phyloP scores from a whole-genome alignment of 1,140 invertebrate species.

The Babylonia areolata region DNA sequence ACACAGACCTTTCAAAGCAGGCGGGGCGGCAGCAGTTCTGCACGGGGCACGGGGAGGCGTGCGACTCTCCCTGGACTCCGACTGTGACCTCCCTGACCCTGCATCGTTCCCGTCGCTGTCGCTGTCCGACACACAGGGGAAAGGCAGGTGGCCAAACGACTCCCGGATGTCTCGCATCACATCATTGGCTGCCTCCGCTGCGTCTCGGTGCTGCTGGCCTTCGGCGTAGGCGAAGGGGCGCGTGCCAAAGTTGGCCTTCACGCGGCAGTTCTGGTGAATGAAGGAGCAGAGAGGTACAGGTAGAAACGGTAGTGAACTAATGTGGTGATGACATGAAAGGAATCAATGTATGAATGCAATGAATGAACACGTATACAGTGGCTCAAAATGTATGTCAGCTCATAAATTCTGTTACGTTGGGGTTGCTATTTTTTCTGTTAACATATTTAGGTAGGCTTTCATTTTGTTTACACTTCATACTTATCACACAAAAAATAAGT shows the following conservation, averaged over 20 bases:
- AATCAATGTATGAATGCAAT: too few relatives aligned
- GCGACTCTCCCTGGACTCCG: slow-evolving; percentile 48
- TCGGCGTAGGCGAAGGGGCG: slow-evolving; percentile 74
- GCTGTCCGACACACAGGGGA: slow-evolving; percentile 69
- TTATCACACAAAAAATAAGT: too few relatives aligned
- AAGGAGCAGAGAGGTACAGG: slow-evolving; percentile 14
- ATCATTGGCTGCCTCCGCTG: slow-evolving; percentile 70
- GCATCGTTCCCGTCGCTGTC: slow-evolving; percentile 66
- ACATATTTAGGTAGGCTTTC: too few relatives aligned
- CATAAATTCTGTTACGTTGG: too few relatives aligned
- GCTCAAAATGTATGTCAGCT: too few relatives aligned
- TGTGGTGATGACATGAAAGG: not conserved
- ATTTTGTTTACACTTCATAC: too few relatives aligned
- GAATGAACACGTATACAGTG: too few relatives aligned
- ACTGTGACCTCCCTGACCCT: slow-evolving; percentile 30
- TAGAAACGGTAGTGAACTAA: not conserved
- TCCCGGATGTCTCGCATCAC: slow-evolving; percentile 70
- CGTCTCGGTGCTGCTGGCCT: slow-evolving; percentile 71
- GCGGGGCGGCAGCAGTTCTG: slow-evolving; percentile 63
- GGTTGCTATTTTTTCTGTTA: too few relatives aligned
- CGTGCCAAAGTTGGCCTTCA: slow-evolving; percentile 75
- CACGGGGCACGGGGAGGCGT: slow-evolving; percentile 62
- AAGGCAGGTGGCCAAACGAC: slow-evolving; percentile 71
- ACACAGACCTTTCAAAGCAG: slow-evolving; percentile 67
- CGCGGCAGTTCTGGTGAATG: slow-evolving; percentile 65